A percentile compares a stretch with the other conserved stretches of the same genome.
Evolutionary conservation across 2,888 invertebrate species (phyloP).

Genomic region (Drosophila phalerata): DNA sequence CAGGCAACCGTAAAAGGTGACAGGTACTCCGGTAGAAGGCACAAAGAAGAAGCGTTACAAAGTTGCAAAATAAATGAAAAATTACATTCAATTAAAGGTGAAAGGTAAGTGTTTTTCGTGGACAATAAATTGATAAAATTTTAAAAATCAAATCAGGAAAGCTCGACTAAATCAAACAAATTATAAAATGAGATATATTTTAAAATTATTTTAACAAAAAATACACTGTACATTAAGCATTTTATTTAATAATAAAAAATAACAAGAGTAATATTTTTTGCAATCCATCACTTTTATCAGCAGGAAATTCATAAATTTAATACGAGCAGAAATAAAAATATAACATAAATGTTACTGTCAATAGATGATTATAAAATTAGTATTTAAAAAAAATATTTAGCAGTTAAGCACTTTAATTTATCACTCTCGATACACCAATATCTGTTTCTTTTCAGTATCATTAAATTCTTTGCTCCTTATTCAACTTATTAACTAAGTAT

Average conservation of each 20-base stretch:
- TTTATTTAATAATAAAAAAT: too few species aligned
- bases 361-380: too few species aligned
- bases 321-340: conserved; percentile 14
- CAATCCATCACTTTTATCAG: conserved; percentile 49
- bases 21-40: conserved; percentile 4
- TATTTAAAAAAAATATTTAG: too few species aligned
- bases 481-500: neutral
- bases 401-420: conserved; percentile 7
- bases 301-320: conserved; percentile 41
- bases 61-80: conserved; percentile 61
- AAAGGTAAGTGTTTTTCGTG: conserved; percentile 48
- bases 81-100: conserved; percentile 78
- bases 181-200: neutral
- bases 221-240: too few species aligned
- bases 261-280: too few species aligned
- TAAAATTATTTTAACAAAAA: too few species aligned
- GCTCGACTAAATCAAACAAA: neutral
- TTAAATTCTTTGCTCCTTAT: neutral
- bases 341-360: conserved; percentile 15
- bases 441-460: neutral
- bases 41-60: conserved; percentile 10
- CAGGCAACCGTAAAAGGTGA: conserved; percentile 15
- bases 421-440: neutral
- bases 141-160: neutral
- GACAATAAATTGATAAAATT: conserved; percentile 28